Percentiles rank a stretch among this genome's conserved stretches.
phyloP scores from a whole-genome alignment of 35 echinoderm and acorn worm genomes.

The Holothuria glaberrima region DNA sequence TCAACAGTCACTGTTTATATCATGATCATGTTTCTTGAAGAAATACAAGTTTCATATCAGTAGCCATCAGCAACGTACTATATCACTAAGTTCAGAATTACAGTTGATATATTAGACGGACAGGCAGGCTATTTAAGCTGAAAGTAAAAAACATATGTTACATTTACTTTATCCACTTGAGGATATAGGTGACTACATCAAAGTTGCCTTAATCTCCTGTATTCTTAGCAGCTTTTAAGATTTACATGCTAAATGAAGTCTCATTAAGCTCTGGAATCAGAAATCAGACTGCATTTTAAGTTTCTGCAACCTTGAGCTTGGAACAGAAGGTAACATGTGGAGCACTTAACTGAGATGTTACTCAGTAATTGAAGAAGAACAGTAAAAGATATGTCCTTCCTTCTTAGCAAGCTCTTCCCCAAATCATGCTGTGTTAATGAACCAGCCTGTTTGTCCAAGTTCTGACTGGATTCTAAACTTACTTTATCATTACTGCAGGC shows the following conservation, averaged over 20 bases:
- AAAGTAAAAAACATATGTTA: no score
- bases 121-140: no score
- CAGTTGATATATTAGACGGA: no score
- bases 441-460: background rate
- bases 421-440: constrained; percentile 50
- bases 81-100: no score
- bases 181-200: constrained; percentile 27
- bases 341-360: constrained; percentile 15
- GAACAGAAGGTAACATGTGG: constrained; percentile 3
- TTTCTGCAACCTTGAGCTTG: constrained; percentile 16
- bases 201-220: background rate
- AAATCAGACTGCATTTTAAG: no score
- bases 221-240: constrained; percentile 31
- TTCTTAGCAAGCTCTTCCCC: constrained; percentile 13
- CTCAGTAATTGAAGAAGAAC: constrained; percentile 6
- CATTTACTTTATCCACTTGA: no score
- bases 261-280: background rate
- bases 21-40: no score
- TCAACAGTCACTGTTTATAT: no score
- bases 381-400: background rate
- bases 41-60: no score
- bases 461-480: no score
- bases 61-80: no score
- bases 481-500: no score
- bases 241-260: constrained; percentile 42